Evolutionary conservation across 2,113 vertebrate genomes (phyloP).

Genomic region (Oryzias woworae): DNA sequence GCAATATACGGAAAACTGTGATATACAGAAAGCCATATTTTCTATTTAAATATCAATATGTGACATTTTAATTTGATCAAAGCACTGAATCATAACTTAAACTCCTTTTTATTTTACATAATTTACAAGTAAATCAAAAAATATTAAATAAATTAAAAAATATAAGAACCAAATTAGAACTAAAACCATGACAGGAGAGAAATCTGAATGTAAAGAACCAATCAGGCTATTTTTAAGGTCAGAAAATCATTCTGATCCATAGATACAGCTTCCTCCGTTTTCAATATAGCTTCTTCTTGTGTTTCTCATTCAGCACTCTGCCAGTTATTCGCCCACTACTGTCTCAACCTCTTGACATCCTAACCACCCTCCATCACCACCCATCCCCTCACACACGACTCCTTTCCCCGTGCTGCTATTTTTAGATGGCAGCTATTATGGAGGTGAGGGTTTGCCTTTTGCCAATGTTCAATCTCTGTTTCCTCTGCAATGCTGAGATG

Average conservation of each 20-base stretch:
- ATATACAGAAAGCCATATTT: no score
- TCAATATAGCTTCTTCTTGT: neutral
- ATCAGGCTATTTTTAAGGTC: neutral
- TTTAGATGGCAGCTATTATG: slow-evolving; percentile 54
- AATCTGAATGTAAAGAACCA: neutral
- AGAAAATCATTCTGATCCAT: neutral
- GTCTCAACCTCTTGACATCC: slow-evolving; percentile 16
- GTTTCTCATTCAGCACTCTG: slow-evolving; percentile 5
- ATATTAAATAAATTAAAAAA: neutral
- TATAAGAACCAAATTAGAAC: neutral
- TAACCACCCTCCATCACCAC: slow-evolving; percentile 8
- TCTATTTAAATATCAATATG: no score
- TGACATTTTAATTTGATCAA: no score
- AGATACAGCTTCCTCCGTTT: neutral
- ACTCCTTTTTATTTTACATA: no score
- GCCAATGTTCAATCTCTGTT: slow-evolving; percentile 25
- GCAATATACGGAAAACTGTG: no score
- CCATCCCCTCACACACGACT: slow-evolving; percentile 26
- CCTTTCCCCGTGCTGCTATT: slow-evolving; percentile 49
- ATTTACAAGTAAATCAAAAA: neutral
- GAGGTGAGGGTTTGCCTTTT: slow-evolving; percentile 38
- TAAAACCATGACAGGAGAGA: neutral
- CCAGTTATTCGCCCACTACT: slow-evolving; percentile 9
- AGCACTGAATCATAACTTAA: no score
- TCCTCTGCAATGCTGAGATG: slow-evolving; percentile 16